Base-by-base conservation (phyloP, 2,113 vertebrate species). In the Nanorana parkeri region DNA sequence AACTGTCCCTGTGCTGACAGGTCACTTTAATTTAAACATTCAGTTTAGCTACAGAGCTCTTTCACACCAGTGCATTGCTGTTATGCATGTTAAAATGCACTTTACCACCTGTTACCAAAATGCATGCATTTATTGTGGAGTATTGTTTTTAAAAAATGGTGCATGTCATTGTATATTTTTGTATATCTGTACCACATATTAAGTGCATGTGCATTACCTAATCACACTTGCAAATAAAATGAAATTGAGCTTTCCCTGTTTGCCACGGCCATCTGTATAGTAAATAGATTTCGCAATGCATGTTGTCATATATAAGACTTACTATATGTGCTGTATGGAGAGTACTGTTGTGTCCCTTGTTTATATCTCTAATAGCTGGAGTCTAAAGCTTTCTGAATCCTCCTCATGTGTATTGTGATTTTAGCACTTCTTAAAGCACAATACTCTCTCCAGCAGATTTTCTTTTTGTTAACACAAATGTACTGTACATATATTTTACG, bases 351-450 rank as follows among this genome's bases (percentile, higher is more conserved):
- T 36, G 26, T 68, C 19, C 19, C 11, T 65, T 58, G 80, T 82
- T 75, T 74, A 20, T 82, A 36, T 82, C 26, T 58, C 51, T 74
- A 20, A 61, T 73, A 36, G 60, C 58, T 52, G 29, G 20, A 54
- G 19, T 23, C 68, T 73, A 81, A 10, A 26, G 21, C 41, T 52
- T 71, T 71, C 41, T 13, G 51, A 72, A 56, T 28, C 17, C 68
- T 28, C 17, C 68, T 54, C 21, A 24, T 63, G 21, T 63, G 21
- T 24, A 63, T 13, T 24, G 21, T 63, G 60, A 63, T 63, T 23
- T 63, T 63, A 47, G 41, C 11, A 10, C 41, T 11, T 24, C 15
- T 24, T 63, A 63, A 4, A 26, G 41, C 41, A 47, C 41, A 47
- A 47, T 15, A 47, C 8, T 47, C 13, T 10, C 13, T 63, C 3